phyloP scores from a whole-genome alignment of 2,113 vertebrate species.

The Platichthys stellatus region DNA sequence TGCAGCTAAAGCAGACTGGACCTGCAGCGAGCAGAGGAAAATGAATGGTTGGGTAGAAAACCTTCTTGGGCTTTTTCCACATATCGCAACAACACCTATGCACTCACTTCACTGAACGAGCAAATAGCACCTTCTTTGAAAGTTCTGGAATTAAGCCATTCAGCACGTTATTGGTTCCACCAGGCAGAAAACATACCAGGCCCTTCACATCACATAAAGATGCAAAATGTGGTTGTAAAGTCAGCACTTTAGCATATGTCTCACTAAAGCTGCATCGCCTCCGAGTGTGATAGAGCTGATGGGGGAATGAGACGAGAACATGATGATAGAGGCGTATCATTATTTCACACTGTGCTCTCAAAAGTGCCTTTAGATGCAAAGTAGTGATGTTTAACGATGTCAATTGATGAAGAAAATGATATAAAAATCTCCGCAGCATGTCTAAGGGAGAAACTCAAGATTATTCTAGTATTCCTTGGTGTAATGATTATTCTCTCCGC shows the following conservation, averaged over 20 bases:
- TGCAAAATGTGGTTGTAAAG: background rate
- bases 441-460: background rate
- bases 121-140: background rate
- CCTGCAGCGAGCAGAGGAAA: background rate
- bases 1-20: background rate
- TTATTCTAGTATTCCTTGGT: background rate
- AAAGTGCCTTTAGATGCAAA: slow-evolving; percentile 24
- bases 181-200: background rate
- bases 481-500: background rate
- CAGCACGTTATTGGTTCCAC: background rate
- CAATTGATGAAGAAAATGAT: background rate
- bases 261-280: slow-evolving; percentile 12
- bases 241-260: background rate
- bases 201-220: background rate
- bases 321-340: slow-evolving; percentile 21
- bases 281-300: slow-evolving; percentile 2
- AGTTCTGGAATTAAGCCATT: background rate
- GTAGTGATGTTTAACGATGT: background rate
- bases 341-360: slow-evolving; percentile 30
- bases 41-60: background rate
- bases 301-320: slow-evolving; percentile 17
- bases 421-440: background rate
- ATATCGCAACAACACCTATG: background rate
- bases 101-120: background rate
- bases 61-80: background rate